Conservation (phyloP, 1,140 invertebrate genomes). For the Megalonaias nervosa region DNA sequence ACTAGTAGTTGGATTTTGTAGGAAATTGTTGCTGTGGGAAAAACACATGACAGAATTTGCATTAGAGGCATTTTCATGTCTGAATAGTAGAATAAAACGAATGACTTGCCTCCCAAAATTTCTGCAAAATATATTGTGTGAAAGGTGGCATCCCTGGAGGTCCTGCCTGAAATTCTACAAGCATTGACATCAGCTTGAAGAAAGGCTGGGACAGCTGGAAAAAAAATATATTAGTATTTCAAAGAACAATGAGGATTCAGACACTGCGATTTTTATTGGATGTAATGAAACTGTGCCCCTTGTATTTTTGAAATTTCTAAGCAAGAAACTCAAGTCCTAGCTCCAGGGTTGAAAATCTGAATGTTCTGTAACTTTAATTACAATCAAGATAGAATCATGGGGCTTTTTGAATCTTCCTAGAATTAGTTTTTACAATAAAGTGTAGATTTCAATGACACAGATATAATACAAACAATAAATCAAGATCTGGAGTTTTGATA, state of each 20-base stretch:
- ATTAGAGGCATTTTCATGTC: background rate
- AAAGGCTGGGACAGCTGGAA: slow-evolving; percentile 83
- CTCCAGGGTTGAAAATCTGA: no score
- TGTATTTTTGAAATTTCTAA: no score
- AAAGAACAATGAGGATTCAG: background rate
- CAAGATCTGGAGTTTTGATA: no score
- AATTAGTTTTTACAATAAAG: no score
- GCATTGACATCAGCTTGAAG: slow-evolving; percentile 84
- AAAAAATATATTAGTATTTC: slow-evolving; percentile 5
- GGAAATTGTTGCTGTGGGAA: no score
- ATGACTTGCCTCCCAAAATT: slow-evolving; percentile 86
- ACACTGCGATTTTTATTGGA: background rate
- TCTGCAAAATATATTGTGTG: slow-evolving; percentile 87
- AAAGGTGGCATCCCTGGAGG: slow-evolving; percentile 88
- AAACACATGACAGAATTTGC: background rate
- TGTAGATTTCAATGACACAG: no score
- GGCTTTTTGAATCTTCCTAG: no score
- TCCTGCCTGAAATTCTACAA: slow-evolving; percentile 74
- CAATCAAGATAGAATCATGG: no score
- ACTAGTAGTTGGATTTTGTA: no score
- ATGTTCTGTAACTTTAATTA: no score
- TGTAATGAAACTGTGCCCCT: background rate
- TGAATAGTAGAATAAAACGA: background rate
- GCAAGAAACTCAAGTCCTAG: background rate
- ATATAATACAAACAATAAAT: no score